Conservation (phyloP, 2,888 invertebrate species). For the Parelbella ahira region DNA sequence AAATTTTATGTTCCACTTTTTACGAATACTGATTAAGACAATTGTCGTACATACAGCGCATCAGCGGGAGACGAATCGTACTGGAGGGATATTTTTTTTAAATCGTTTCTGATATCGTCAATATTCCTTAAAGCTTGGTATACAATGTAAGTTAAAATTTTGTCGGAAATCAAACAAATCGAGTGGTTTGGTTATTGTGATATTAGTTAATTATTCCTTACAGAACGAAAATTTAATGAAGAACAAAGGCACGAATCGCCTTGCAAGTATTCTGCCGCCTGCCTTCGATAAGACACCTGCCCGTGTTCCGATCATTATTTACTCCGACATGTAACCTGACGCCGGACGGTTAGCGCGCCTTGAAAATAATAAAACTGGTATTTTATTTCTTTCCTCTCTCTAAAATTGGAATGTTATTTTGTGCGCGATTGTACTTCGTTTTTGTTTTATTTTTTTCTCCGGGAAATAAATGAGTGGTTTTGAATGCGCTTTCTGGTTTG, state of each 20-base stretch:
- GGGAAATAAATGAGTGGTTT: slow-evolving; percentile 24
- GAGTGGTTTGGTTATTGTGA: no score
- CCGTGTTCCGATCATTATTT: slow-evolving; percentile 31
- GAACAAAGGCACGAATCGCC: no score
- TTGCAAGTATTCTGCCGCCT: background rate
- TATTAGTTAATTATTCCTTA: no score
- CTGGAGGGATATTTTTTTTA: no score
- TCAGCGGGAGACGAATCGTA: background rate
- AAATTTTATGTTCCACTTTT: slow-evolving; percentile 29
- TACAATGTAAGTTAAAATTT: no score
- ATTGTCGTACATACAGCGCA: background rate
- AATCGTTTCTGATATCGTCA: no score
- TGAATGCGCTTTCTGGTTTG: slow-evolving; percentile 16
- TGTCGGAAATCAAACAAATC: no score
- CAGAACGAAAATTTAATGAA: no score
- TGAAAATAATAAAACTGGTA: slow-evolving; percentile 24
- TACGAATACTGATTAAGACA: slow-evolving; percentile 19
- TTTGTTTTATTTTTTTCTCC: slow-evolving; percentile 12
- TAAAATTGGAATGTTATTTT: slow-evolving; percentile 26
- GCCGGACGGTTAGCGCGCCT: slow-evolving; percentile 27
- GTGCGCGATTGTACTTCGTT: slow-evolving; percentile 21
- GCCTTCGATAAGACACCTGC: background rate
- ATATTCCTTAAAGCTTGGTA: no score
- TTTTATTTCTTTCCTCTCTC: slow-evolving; percentile 26
- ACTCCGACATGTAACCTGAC: slow-evolving; percentile 32